Conservation (phyloP, 2,797 vertebrate genomes). For the Sebastes miniatus region DNA sequence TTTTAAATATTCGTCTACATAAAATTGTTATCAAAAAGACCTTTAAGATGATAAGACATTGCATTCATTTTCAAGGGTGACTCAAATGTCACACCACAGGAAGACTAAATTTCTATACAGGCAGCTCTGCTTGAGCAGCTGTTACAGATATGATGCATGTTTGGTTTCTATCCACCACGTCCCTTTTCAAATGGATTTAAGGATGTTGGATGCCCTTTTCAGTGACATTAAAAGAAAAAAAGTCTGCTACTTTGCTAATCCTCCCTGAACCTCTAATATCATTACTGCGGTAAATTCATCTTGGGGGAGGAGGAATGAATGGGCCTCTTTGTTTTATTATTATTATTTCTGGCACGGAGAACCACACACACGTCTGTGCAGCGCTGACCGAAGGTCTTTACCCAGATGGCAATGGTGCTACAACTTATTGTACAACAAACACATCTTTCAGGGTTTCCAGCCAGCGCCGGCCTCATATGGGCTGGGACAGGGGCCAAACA, state of each 20-base stretch:
- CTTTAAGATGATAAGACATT: background rate
- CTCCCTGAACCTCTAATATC: slow-evolving; percentile 78
- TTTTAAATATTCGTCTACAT: too few relatives aligned
- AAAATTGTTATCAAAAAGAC: too few relatives aligned
- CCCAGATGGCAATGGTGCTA: slow-evolving; percentile 79
- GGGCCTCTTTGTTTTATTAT: slow-evolving; percentile 82
- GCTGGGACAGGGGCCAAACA: slow-evolving; percentile 71
- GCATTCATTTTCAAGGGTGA: slow-evolving; percentile 33
- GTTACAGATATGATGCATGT: slow-evolving; percentile 48
- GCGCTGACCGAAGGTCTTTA: slow-evolving; percentile 79
- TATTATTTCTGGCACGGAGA: slow-evolving; percentile 83
- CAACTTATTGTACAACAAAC: slow-evolving; percentile 82
- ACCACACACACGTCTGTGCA: slow-evolving; percentile 69
- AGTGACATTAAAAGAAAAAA: slow-evolving; percentile 67
- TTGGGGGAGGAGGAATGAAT: slow-evolving; percentile 75
- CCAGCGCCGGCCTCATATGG: slow-evolving; percentile 60
- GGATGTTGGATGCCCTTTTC: slow-evolving; percentile 68
- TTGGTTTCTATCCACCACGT: slow-evolving; percentile 56
- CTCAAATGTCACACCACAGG: slow-evolving; percentile 43
- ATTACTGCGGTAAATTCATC: slow-evolving; percentile 79
- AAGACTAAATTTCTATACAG: slow-evolving; percentile 19
- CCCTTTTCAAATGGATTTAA: slow-evolving; percentile 69
- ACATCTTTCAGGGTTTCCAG: slow-evolving; percentile 76
- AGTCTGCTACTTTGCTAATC: slow-evolving; percentile 71
- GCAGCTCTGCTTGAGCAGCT: slow-evolving; percentile 31